Base-by-base conservation (phyloP, 2,113 vertebrate species). In the Gavia stellata region DNA sequence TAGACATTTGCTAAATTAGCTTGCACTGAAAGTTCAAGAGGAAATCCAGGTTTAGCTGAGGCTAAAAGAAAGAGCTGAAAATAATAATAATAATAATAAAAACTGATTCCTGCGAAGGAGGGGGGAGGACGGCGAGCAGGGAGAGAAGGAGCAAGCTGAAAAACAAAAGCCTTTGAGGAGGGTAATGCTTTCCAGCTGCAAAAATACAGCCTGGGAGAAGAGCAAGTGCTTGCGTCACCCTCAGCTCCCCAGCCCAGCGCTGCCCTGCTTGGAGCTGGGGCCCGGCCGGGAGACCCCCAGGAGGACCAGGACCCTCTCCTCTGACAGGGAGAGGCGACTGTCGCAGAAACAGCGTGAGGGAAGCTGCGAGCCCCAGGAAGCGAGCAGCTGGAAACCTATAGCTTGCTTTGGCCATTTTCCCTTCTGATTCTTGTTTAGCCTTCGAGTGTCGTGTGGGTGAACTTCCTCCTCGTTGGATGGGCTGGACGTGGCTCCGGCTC, bases 111-210 rank as follows among this genome's bases (percentile, higher is more conserved):
- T 91, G 53, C 2, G 0, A 75, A 67, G 81, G 68, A n/a, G 56
- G 24, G 9, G 49, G 73, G 66, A 85, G 85, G 74, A 63, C 23
- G 77, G 73, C 2, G 9, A 83, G 80, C 80, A n/a, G 67, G 74
- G 77, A 90, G 91, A 83, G 87, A 95, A 85, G 92, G 80, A 96
- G 90, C 86, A 65, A 89, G 94, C 94, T 92, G 93, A 33, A 95
- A 97, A 97, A 97, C 97, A 97, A 97, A 97, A 96, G 96, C 93
- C 94, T 96, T 95, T 91, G 96, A 96, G 95, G 93, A 94, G 86
- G 40, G 52, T 96, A 97, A 97, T 97, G 94, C 83, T 88, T 97
- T 94, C 97, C 97, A 97, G 97, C 97, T 97, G 97, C 94, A 93
- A 96, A 97, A 97, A 96, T 95, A 97, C 91, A 93, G 95, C 84